Evolutionary conservation across 2,888 invertebrate genomes (phyloP).

Genomic region (Eristalis arbustorum): DNA sequence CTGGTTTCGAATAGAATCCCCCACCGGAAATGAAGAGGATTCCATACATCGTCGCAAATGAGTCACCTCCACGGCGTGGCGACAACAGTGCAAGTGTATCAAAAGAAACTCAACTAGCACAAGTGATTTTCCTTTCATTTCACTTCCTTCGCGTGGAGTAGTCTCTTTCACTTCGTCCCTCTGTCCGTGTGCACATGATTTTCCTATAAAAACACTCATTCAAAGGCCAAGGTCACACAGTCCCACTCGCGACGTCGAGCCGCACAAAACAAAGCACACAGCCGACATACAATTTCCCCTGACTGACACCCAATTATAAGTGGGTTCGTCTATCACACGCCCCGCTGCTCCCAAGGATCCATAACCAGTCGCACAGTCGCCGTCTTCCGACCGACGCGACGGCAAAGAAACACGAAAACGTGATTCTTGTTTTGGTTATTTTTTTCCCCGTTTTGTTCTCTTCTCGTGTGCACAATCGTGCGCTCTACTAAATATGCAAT

Average conservation of each 20-base stretch:
- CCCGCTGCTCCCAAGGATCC: not conserved
- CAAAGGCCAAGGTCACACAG: not conserved
- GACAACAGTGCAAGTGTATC: not conserved
- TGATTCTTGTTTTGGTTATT: constrained; percentile 1
- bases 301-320: not conserved
- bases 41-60: not conserved
- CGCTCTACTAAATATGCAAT: constrained; percentile 51
- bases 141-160: not conserved
- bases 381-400: not conserved
- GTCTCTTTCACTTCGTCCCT: not conserved
- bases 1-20: not conserved
- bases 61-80: not conserved
- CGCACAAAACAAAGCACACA: not conserved
- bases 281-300: not conserved
- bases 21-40: not conserved
- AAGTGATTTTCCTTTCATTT: not conserved
- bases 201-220: not conserved
- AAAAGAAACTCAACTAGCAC: not conserved
- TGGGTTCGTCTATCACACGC: not conserved
- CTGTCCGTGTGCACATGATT: no score
- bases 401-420: not conserved
- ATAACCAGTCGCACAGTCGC: not conserved
- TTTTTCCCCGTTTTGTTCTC: not conserved
- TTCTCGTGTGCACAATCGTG: constrained; percentile 23
- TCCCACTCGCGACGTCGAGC: not conserved